Evolutionary conservation across 2,888 invertebrate species (phyloP).

Genomic region (Hymenopus coronatus): DNA sequence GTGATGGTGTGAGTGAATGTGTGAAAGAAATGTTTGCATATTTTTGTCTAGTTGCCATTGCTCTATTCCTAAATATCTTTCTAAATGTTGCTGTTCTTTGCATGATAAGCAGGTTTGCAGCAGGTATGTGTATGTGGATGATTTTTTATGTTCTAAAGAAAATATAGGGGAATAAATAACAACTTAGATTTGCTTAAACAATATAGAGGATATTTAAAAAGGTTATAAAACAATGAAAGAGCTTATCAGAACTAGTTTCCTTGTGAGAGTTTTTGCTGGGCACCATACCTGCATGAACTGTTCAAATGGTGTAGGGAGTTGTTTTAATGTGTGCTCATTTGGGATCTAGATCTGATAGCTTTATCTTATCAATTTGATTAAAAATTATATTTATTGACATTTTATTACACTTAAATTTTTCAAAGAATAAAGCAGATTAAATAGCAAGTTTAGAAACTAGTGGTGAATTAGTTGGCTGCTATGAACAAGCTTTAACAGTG

Average conservation of each 20-base stretch:
- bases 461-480: neutral
- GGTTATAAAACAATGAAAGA: neutral
- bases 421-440: neutral
- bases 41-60: neutral
- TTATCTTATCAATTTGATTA: neutral
- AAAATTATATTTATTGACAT: neutral
- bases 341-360: neutral
- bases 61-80: neutral
- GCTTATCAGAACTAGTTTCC: neutral
- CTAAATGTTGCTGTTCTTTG: neutral
- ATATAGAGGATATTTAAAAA: neutral
- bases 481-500: neutral
- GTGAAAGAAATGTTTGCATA: neutral
- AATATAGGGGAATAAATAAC: neutral
- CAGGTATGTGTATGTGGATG: conserved; percentile 9
- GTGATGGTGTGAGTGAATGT: neutral
- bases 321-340: neutral
- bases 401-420: neutral
- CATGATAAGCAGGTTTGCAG: conserved; percentile 7
- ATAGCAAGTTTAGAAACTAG: neutral
- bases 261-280: neutral
- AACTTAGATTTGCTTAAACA: neutral
- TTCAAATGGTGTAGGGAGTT: neutral
- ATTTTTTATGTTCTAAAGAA: neutral
- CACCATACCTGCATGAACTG: neutral